These are phyloP conservation scores for Leptarthrus brevirostris DNA, from an alignment of 2,888 invertebrate species.

Conservation along the genomic window DNA sequence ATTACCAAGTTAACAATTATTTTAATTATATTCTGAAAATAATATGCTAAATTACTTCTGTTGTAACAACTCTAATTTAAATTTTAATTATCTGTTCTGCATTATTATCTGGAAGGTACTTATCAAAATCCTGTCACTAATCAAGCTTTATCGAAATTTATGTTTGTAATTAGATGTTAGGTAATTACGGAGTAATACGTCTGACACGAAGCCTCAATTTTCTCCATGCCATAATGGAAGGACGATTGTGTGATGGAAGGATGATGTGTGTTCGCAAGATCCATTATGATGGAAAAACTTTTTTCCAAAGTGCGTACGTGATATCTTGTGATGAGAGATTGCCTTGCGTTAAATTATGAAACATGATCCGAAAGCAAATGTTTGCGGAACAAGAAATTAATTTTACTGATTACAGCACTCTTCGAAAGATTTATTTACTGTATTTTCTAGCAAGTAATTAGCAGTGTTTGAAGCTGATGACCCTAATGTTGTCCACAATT, in stretches of 20 bases:
- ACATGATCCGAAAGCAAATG: constrained; percentile 41
- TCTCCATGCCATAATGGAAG: background rate
- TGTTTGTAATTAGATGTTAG: constrained; percentile 1
- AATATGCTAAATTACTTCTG: background rate
- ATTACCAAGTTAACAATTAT: too few relatives aligned
- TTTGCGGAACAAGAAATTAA: constrained; percentile 21
- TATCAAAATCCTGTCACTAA: constrained; percentile 14
- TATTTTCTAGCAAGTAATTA: background rate
- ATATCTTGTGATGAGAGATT: constrained; percentile 36
- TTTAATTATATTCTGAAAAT: too few relatives aligned
- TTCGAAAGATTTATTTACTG: constrained; percentile 44
- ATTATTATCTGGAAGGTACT: background rate
- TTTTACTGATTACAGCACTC: constrained; percentile 31
- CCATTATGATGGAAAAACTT: constrained; percentile 12
- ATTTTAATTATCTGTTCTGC: background rate
- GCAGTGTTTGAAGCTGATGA: too few relatives aligned
- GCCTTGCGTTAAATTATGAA: constrained; percentile 31
- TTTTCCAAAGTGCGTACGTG: constrained; percentile 42
- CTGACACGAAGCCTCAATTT: constrained; percentile 25
- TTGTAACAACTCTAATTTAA: background rate
- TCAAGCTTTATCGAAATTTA: constrained; percentile 24
- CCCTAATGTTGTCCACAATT: too few relatives aligned
- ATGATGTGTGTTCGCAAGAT: background rate
- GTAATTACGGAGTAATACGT: constrained; percentile 39
- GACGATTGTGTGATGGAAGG: background rate